phyloP scores from a whole-genome alignment of 2,888 invertebrate genomes.

The Diarsia dahlii region DNA sequence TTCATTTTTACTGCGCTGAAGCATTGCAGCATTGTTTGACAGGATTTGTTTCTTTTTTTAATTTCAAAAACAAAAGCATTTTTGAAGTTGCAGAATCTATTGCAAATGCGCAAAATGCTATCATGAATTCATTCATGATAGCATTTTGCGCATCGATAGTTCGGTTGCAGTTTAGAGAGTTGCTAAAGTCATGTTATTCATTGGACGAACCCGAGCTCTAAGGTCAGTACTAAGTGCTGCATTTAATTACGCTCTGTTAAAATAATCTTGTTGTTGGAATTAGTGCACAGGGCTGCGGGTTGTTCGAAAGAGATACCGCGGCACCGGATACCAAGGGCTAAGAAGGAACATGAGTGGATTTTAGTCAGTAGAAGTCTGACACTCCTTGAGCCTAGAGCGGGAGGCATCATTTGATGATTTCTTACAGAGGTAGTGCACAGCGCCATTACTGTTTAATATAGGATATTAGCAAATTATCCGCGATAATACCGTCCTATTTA shows the following conservation, averaged over 20 bases:
- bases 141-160: background rate
- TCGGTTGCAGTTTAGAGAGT: background rate
- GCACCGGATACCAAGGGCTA: too few relatives aligned
- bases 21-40: too few relatives aligned
- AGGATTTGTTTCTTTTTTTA: too few relatives aligned
- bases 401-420: too few relatives aligned
- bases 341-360: too few relatives aligned
- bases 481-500: background rate
- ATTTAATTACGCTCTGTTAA: background rate
- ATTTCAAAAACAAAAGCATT: too few relatives aligned
- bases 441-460: background rate
- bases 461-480: constrained; percentile 13
- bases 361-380: too few relatives aligned
- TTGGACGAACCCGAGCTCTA: background rate
- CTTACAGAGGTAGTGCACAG: background rate
- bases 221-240: background rate
- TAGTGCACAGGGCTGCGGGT: background rate
- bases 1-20: too few relatives aligned
- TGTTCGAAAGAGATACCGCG: too few relatives aligned
- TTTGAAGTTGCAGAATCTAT: too few relatives aligned
- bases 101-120: too few relatives aligned
- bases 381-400: too few relatives aligned
- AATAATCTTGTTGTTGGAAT: background rate
- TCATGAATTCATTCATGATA: background rate
- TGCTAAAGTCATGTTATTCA: background rate